Conservation (phyloP, 2,888 invertebrate genomes). For the Falcaria lacertinaria region DNA sequence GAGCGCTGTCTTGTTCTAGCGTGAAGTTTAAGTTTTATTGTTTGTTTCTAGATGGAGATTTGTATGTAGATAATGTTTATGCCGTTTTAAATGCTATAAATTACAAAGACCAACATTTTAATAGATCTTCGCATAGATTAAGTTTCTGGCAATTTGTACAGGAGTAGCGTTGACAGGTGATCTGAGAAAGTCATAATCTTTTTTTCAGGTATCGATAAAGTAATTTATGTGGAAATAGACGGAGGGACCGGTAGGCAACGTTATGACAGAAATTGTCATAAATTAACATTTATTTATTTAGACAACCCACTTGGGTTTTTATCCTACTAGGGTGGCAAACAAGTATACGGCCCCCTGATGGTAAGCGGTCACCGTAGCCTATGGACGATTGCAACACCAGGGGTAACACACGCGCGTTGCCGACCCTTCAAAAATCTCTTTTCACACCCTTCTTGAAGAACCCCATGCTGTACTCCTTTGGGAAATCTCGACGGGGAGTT, state of each 20-base stretch:
- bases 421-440: no score
- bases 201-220: constrained; percentile 3
- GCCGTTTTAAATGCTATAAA: constrained; percentile 73
- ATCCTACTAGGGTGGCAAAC: no score
- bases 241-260: not conserved
- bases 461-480: no score
- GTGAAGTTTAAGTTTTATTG: constrained; percentile 50
- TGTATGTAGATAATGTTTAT: constrained; percentile 69
- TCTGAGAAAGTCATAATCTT: constrained; percentile 13
- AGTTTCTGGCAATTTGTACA: constrained; percentile 58
- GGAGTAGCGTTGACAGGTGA: constrained; percentile 61
- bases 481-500: no score
- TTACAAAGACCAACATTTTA: constrained; percentile 54
- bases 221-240: not conserved
- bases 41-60: constrained; percentile 60
- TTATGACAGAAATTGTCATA: not conserved
- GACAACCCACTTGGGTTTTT: no score
- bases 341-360: no score
- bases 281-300: no score
- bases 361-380: no score
- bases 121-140: constrained; percentile 60
- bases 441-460: no score
- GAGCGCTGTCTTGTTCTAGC: constrained; percentile 32
- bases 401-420: no score
- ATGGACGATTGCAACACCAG: no score